A percentile compares a stretch with the other conserved stretches of the same genome.
Evolutionary conservation across 1,140 invertebrate genomes (phyloP).

Genomic region (Lepidostoma basale): DNA sequence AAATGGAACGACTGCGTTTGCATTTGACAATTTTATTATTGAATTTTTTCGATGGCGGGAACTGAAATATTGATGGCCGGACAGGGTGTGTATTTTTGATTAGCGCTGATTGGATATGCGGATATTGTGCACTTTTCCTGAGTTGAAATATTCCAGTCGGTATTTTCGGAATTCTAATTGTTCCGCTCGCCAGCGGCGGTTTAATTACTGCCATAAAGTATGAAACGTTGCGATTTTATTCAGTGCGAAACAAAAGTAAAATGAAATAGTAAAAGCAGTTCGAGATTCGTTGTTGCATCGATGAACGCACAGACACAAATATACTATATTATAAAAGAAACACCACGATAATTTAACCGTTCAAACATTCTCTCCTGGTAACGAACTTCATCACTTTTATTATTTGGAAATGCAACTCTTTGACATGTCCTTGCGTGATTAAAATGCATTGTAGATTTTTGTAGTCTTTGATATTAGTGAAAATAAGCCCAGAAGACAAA

Average conservation of each 20-base stretch:
- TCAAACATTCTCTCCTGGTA: too few species aligned
- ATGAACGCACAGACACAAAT: too few species aligned
- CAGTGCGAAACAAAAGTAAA: neutral
- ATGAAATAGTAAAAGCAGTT: too few species aligned
- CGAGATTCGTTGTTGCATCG: too few species aligned
- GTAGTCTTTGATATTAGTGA: too few species aligned
- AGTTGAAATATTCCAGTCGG: neutral
- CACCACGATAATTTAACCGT: too few species aligned
- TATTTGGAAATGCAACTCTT: too few species aligned
- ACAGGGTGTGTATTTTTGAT: slow-evolving; percentile 19
- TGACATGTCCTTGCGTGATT: too few species aligned
- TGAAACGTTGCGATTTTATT: neutral
- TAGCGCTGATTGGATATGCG: slow-evolving; percentile 24
- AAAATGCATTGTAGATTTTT: too few species aligned
- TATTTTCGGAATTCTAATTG: slow-evolving; percentile 25
- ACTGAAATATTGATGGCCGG: neutral
- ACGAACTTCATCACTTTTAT: too few species aligned
- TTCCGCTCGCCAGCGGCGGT: slow-evolving; percentile 3
- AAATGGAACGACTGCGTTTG: slow-evolving; percentile 18
- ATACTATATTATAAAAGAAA: too few species aligned
- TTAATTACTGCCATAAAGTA: slow-evolving; percentile 11
- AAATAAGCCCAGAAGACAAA: too few species aligned
- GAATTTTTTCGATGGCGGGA: slow-evolving; percentile 7
- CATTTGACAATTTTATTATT: slow-evolving; percentile 31
- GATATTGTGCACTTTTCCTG: slow-evolving; percentile 4